phyloP scores from a whole-genome alignment of 2,888 invertebrate genomes.

The Lacanobia oleracea region DNA sequence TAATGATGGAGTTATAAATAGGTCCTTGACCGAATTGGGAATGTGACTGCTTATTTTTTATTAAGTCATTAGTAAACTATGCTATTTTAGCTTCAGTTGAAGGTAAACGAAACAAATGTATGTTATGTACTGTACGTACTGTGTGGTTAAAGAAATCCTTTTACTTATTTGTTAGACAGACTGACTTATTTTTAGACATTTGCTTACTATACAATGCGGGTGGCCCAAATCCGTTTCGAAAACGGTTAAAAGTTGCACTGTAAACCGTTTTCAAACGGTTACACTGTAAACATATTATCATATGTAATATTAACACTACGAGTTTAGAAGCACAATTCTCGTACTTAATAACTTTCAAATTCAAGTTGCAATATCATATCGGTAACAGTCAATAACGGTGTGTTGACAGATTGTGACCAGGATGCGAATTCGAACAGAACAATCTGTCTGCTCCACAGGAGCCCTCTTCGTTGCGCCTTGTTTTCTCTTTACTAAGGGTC shows the following conservation, averaged over 20 bases:
- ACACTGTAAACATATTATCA: not conserved
- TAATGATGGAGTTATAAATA: conserved; percentile 22
- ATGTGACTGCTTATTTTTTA: conserved; percentile 11
- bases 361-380: not conserved
- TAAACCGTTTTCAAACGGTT: not conserved
- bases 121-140: not conserved
- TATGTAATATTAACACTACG: not conserved
- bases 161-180: not conserved
- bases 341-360: not conserved
- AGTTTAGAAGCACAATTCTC: not conserved
- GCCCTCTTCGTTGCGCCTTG: too few species aligned
- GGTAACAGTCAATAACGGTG: not conserved
- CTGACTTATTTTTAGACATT: conserved; percentile 3
- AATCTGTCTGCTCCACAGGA: not conserved
- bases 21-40: conserved; percentile 38
- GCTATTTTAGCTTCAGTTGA: conserved; percentile 17
- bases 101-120: conserved; percentile 10
- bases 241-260: not conserved
- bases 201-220: too few species aligned
- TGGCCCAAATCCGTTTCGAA: not conserved
- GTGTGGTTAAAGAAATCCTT: not conserved
- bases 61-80: conserved; percentile 18
- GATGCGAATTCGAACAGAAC: not conserved
- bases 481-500: too few species aligned
- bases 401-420: too few species aligned